Evolutionary conservation across 2,113 vertebrate species (phyloP), one percentile per base, ranked within the genome.

Genomic region (Poecile atricapillus): DNA sequence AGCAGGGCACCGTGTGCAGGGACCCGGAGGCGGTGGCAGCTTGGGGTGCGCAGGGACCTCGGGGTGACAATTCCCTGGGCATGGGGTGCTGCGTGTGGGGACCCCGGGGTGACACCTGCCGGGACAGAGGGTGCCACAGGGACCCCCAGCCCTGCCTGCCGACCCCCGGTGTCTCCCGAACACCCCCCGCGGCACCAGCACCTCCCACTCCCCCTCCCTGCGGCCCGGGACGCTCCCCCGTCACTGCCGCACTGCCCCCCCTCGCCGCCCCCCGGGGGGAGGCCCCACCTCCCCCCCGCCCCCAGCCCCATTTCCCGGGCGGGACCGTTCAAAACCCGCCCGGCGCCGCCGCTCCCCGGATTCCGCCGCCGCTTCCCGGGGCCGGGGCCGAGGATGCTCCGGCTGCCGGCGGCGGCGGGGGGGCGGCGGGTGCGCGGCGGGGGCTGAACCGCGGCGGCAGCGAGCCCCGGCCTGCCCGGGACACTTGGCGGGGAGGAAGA

Each of bases 1-100:
- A 8, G 0, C 8, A 5, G n/a, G 23, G 25, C 21, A 23, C 44
- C 53, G 1, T 1, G 60, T 6, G 23, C 60, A 2, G 41, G 58
- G 58, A 55, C 39, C 37, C 0, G 27, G 16, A 7, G 67, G 37
- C 16, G 67, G 25, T 2, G 55, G 31, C 46, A 25, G 33, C 37
- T 33, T 1, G 37, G 37, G 41, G 23, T 15, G 49, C 5, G 41
- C 3, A 2, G 58, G 47, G 23, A 31, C 37, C 75, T 9, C 2
- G 37, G 49, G 43, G 76, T 19, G 65, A 35, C 65, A 64, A 3
- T 56, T 24, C 13, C n/a, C 56, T 1, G 64, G 16, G 12, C 85
- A 8, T 0, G 41, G 47, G 10, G 30, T 17, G 65, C 35, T 18
- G 35, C 7, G 9, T 31, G 24, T 10, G 49, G 35, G 43, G 49